Evolutionary conservation across 2,888 invertebrate genomes (phyloP), one percentile per base, ranked within the genome.

Genomic region (Adelphocoris suturalis): DNA sequence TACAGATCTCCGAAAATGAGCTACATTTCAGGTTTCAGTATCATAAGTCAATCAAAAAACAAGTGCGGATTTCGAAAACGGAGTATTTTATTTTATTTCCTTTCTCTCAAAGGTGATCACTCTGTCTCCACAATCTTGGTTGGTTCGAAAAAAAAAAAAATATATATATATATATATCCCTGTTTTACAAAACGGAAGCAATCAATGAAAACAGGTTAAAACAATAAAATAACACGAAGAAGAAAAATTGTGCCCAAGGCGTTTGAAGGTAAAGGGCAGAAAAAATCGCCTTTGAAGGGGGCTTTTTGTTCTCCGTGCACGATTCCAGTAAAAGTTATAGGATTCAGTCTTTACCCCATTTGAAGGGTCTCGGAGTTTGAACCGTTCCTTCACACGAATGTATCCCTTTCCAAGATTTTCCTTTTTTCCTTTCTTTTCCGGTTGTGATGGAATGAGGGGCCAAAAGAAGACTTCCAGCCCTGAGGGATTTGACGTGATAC

Each of bases 311-410:
- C 46, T 19, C 78, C 14, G 46, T 16, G 78, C 78, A 78, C 78
- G 78, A 78, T 78, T 47, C 46, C 37, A 47, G 78, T 19, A 78
- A 46, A 78, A 78, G 78, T 78, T 78, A 78, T 78, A 46, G 78
- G 46, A 78, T 78, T 78, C 78, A 37, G 78, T 78, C 78, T 78
- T 75, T 75, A 75, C 46, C 28, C 37, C 46, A 9, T 78, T 78
- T 37, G 9, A 47, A 19, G 37, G 46, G 16, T 46, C 19, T 46
- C 11, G n/a, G 12, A 37, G 76, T 76, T 76, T 76, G 76, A 76
- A 76, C 76, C 76, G 76, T 78, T 78, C 46, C 78, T 78, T 78
- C 78, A 46, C 78, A 28, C 78, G 46, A 78, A 78, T 78, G 78
- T 78, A 78, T 46, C 47, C 13, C 19, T 47, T 78, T 78, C 47